Base-by-base conservation (phyloP, 2,113 vertebrate genomes). In the Anolis carolinensis region DNA sequence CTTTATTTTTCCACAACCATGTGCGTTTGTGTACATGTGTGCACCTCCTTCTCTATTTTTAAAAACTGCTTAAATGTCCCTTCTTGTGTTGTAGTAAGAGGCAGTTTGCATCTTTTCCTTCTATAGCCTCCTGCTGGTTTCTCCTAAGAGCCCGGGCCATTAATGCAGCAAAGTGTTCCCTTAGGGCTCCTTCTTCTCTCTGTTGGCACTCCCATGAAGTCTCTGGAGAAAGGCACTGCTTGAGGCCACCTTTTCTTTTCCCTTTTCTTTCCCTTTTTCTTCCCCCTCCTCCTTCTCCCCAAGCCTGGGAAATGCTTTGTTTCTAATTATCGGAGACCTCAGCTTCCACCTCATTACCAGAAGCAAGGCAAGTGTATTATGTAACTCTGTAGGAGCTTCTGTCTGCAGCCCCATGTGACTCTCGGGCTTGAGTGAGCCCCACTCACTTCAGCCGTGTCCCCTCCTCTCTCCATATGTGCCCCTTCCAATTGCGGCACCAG, bases 341-440 rank as follows among this genome's bases (percentile, higher is more conserved):
- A 1, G 0, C 0, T 82, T 71, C 87, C 32, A 23, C 4, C 83
- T 83, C 85, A 30, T 79, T 87, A 78, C 79, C 62, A 81, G 82
- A 89, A 32, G 84, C 52, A n/a, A 63, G 80, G 0, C 0, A 0
- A 89, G 65, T 27, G 75, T 76, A 87, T 95, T 95, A 93, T 89
- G 90, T 94, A 94, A 94, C 52, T 80, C 76, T 83, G 20, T 86
- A 71, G 91, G 83, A 92, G 86, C 83, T 39, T 83, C 25, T 0
- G 0, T 76, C 90, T 27, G 44, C 84, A 0, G 55, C 67, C 86
- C 90, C 92, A 92, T 32, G 86, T 95, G 93, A 89, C 48, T 25
- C 44, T 76, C 81, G 78, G 86, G 85, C 90, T 86, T 1, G 0
- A 83, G 59, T 84, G n/a, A 68, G 52, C n/a, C 83, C 75, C 91